Evolutionary conservation across 2,797 vertebrate species (phyloP).

Genomic region (Capromys pilorides): DNA sequence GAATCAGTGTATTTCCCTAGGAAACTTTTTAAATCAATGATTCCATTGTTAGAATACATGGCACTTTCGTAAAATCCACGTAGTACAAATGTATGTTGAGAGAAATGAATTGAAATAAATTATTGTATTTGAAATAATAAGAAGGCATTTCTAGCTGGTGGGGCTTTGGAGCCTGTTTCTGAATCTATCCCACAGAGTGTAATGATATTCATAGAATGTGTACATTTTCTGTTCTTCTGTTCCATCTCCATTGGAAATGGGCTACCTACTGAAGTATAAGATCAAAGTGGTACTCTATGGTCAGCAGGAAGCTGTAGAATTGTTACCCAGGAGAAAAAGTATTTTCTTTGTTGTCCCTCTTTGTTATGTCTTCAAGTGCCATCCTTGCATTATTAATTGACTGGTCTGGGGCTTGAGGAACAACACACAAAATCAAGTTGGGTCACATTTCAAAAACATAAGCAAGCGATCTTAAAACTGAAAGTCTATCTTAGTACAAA

Average conservation of each 20-base stretch:
- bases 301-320: slow-evolving; percentile 22
- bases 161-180: neutral
- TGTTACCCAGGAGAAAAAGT: neutral
- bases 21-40: slow-evolving; percentile 48
- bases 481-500: slow-evolving; percentile 35
- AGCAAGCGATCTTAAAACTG: neutral
- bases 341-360: slow-evolving; percentile 2
- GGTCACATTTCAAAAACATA: slow-evolving; percentile 33
- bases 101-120: slow-evolving; percentile 10
- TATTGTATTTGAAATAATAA: slow-evolving; percentile 37
- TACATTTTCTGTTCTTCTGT: slow-evolving; percentile 9
- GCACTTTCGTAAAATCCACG: slow-evolving; percentile 26
- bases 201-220: slow-evolving; percentile 52
- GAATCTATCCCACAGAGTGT: slow-evolving; percentile 5
- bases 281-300: neutral
- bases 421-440: neutral
- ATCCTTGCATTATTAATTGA: slow-evolving; percentile 15
- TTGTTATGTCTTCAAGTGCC: neutral
- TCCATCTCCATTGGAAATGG: slow-evolving; percentile 40
- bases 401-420: neutral
- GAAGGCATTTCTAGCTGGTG: neutral
- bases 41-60: slow-evolving; percentile 36
- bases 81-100: neutral
- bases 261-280: slow-evolving; percentile 40
- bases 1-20: neutral